A percentile compares a stretch with the other conserved stretches of the same genome.
phyloP scores from a whole-genome alignment of 1,140 invertebrate genomes.

The Globodera ellingtonae region DNA sequence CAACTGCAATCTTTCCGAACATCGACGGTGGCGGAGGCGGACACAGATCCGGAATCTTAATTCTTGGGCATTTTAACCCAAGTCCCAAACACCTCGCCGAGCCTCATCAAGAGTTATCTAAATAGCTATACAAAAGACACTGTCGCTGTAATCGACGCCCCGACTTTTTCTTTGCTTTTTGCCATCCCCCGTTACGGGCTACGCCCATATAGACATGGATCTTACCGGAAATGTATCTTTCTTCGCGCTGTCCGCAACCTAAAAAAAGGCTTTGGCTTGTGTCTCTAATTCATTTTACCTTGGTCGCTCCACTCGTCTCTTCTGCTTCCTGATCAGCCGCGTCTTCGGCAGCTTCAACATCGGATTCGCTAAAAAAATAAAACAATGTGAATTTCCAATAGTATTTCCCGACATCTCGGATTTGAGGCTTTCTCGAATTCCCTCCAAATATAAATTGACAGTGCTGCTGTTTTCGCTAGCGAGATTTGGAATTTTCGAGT shows the following conservation, averaged over 20 bases:
- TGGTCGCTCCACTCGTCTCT: conserved; percentile 16
- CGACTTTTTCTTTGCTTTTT: background rate
- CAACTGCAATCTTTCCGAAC: conserved; percentile 38
- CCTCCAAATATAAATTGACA: conserved; percentile 21
- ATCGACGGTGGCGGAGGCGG: conserved; percentile 47
- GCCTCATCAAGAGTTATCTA: too few relatives aligned
- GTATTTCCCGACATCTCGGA: conserved; percentile 3
- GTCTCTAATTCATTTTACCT: background rate
- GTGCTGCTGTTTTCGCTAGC: background rate
- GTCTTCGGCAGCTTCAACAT: conserved; percentile 34
- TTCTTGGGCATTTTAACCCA: background rate
- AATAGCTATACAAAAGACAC: too few relatives aligned
- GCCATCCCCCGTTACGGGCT: too few relatives aligned
- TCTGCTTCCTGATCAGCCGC: conserved; percentile 20
- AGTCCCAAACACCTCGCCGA: background rate
- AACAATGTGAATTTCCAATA: background rate
- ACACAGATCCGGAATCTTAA: conserved; percentile 45
- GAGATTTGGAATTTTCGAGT: background rate
- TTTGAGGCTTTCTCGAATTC: conserved; percentile 22
- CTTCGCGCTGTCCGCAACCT: background rate
- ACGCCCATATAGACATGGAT: too few relatives aligned
- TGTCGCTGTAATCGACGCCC: background rate
- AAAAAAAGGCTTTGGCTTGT: background rate
- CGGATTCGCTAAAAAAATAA: conserved; percentile 44
- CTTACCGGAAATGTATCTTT: background rate